Base-by-base conservation (phyloP, 2,113 vertebrate species). In the Cynopterus brachyotis region DNA sequence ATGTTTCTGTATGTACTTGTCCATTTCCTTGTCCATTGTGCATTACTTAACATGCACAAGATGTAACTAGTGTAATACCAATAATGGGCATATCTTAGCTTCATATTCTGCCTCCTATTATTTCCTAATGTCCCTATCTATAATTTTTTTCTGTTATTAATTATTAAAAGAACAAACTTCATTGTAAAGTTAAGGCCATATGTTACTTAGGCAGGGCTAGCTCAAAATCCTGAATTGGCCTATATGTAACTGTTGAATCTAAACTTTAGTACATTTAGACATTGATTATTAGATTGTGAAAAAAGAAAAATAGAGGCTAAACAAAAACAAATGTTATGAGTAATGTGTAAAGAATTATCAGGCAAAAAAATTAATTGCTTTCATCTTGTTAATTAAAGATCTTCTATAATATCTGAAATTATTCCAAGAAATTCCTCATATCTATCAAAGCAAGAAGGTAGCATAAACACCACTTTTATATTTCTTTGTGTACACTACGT, bases 301-400 rank as follows among this genome's bases (percentile, higher is more conserved):
- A 37, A 96, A 91, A 66, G 30, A 67, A 89, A 94, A 93, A 37
- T 19, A 82, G 37, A 86, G 32, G 28, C 30, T 66, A 86, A 86
- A 60, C 45, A 62, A 94, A 92, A 69, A 67, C 17, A 88, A 7
- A 67, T 87, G 5, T 82, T 96, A n/a, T 59, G 16, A 84, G 5
- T 91, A 85, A 67, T 96, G 9, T 66, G 87, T 87, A 66, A 90
- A 78, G 55, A 93, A 59, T 42, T 45, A 40, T 32, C 26, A 81
- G 35, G 17, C 82, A 87, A 40, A 76, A 80, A 94, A 67, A 16
- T 26, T 66, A 89, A 28, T 42, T 67, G 22, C 10, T 82, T 76
- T 86, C 2, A 55, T n/a, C 17, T 81, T 86, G 2, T 86, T 94
- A 59, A 28, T 90, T 92, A 86, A 92, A 92, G 82, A 67, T 73